These are phyloP conservation scores for Xestia rhomboidea DNA, from an alignment of 2,888 invertebrate species.

Conservation along the genomic window DNA sequence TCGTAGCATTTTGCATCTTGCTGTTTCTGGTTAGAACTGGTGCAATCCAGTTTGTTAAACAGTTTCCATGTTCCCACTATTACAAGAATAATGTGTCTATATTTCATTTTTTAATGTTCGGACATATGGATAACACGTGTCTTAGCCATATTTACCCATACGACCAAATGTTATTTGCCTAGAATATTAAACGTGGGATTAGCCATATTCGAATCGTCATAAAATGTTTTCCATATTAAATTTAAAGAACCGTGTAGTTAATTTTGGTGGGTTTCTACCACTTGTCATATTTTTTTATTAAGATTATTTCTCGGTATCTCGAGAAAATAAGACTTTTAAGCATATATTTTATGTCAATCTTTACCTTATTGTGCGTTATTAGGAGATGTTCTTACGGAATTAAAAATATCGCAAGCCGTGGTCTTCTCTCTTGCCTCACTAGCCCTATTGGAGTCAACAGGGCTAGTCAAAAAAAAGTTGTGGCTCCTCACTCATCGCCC, in stretches of 20 bases:
- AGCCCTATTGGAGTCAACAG: no score
- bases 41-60: background rate
- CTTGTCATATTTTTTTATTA: background rate
- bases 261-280: slow-evolving; percentile 47
- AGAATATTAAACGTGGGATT: slow-evolving; percentile 33
- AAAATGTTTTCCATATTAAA: slow-evolving; percentile 29
- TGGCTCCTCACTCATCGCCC: no score
- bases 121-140: background rate
- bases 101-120: background rate
- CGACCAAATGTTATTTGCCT: background rate
- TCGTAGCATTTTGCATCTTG: background rate
- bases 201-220: slow-evolving; percentile 6
- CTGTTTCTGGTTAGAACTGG: background rate
- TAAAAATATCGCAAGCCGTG: background rate
- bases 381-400: slow-evolving; percentile 1
- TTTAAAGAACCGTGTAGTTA: slow-evolving; percentile 28
- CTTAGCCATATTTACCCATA: slow-evolving; percentile 29
- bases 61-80: background rate
- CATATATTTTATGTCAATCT: slow-evolving; percentile 1
- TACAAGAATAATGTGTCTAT: background rate
- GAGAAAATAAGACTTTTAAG: background rate
- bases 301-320: slow-evolving; percentile 1
- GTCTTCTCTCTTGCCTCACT: no score
- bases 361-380: background rate
- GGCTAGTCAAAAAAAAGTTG: no score